These are phyloP conservation scores for Nibea albiflora DNA, from an alignment of 2,113 vertebrate species.

Conservation along the genomic window DNA sequence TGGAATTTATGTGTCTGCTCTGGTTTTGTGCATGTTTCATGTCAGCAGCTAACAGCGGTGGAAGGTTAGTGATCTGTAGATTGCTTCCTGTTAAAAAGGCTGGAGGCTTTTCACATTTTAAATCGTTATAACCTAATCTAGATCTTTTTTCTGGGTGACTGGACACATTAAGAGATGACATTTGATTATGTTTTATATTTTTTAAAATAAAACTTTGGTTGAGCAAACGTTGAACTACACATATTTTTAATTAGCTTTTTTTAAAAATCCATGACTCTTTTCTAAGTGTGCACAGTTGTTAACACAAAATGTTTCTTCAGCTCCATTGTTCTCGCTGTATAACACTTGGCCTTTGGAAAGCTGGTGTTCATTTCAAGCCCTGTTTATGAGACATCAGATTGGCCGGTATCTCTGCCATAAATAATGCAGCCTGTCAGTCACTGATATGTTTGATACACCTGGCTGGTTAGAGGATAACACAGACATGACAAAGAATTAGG, in stretches of 20 bases:
- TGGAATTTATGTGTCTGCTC: constrained; percentile 25
- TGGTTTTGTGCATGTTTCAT: background rate
- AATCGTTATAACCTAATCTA: background rate
- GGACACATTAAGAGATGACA: background rate
- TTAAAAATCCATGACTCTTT: background rate
- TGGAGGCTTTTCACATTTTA: background rate
- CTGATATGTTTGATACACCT: constrained; percentile 59
- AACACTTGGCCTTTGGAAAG: constrained; percentile 13
- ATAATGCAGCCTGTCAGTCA: constrained; percentile 70
- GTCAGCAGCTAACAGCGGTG: background rate
- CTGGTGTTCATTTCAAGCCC: constrained; percentile 32
- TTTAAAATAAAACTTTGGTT: background rate
- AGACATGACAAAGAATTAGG: constrained; percentile 5
- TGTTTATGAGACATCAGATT: constrained; percentile 50
- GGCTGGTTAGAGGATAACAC: constrained; percentile 24
- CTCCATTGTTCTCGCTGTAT: background rate
- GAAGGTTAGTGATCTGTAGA: background rate
- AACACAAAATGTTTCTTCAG: background rate
- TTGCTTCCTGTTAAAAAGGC: background rate
- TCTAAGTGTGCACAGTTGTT: background rate
- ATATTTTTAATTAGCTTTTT: background rate
- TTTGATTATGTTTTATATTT: background rate
- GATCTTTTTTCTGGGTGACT: background rate
- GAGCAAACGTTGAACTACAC: no score
- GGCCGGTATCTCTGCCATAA: constrained; percentile 58